A percentile compares a stretch with the other conserved stretches of the same genome.
Conservation (phyloP, 2,113 vertebrate genomes). For the Phrynocephalus versicolor region DNA sequence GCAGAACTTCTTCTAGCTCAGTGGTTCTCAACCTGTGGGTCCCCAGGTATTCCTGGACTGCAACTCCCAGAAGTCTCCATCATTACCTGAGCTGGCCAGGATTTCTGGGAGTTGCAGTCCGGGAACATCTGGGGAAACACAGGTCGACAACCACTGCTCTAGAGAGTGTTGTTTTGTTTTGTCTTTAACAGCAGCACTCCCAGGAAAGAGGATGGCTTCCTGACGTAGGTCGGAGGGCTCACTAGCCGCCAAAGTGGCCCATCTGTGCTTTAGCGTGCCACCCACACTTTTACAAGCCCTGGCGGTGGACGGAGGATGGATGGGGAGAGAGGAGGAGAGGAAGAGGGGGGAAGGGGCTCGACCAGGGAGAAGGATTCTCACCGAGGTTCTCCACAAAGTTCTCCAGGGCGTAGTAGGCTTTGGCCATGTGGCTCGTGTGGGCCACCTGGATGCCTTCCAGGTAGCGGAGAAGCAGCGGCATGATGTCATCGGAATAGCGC, state of each 20-base stretch:
- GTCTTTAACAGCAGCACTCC: no score
- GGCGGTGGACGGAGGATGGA: not conserved
- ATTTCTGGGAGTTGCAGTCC: not conserved
- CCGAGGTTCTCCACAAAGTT: constrained; percentile 91
- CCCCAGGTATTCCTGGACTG: no score
- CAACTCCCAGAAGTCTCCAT: no score
- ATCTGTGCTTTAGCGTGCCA: not conserved
- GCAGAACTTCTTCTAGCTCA: no score
- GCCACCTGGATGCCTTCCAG: constrained; percentile 78
- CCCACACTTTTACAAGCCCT: not conserved
- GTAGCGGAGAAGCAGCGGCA: constrained; percentile 86
- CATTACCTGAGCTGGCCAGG: not conserved
- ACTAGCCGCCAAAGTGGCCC: no score
- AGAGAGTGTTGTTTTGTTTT: no score
- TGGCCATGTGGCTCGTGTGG: constrained; percentile 82
- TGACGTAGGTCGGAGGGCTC: not conserved
- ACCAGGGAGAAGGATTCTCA: constrained; percentile 44
- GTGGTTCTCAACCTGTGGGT: no score
- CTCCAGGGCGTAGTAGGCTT: constrained; percentile 89
- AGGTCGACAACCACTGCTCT: not conserved
- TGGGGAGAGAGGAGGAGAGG: not conserved
- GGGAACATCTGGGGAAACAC: not conserved
- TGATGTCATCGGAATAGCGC: constrained; percentile 81
- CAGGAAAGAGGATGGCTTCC: no score
- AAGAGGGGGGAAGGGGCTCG: no score